phyloP scores from a whole-genome alignment of 2,797 vertebrate genomes.

The Anas georgica region DNA sequence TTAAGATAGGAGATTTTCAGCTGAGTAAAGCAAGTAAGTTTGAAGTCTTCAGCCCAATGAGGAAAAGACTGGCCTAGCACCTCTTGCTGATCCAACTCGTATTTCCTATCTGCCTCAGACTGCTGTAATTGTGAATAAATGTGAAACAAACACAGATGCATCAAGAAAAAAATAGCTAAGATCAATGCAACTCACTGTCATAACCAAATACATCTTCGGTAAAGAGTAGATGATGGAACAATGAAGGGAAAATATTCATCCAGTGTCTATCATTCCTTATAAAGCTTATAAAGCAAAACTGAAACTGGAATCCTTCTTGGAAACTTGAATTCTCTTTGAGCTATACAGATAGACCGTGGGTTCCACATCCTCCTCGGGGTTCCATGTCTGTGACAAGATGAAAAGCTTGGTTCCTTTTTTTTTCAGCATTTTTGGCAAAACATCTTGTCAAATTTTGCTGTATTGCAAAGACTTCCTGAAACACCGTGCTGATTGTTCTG shows the following conservation, averaged over 20 bases:
- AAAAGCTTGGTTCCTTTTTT: not conserved
- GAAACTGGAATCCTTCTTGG: not conserved
- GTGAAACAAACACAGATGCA: not conserved
- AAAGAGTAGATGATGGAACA: not conserved
- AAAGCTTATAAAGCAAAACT: not conserved
- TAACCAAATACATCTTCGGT: not conserved
- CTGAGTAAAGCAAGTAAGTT: not conserved
- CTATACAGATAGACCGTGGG: not conserved
- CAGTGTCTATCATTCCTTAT: not conserved
- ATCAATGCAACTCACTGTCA: not conserved
- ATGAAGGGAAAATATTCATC: not conserved
- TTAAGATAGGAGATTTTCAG: not conserved
- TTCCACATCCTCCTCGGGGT: not conserved
- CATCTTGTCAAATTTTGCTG: not conserved
- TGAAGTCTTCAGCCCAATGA: not conserved
- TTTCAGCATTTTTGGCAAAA: not conserved
- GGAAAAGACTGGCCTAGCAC: not conserved
- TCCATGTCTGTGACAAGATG: not conserved
- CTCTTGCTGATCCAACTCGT: not conserved
- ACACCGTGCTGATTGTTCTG: not conserved
- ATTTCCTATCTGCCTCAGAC: not conserved
- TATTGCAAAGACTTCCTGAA: not conserved
- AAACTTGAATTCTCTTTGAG: not conserved
- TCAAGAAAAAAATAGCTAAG: not conserved
- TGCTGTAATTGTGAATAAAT: not conserved